Base-by-base conservation (phyloP, 2,797 vertebrate species). In the Geotrypetes seraphini region DNA sequence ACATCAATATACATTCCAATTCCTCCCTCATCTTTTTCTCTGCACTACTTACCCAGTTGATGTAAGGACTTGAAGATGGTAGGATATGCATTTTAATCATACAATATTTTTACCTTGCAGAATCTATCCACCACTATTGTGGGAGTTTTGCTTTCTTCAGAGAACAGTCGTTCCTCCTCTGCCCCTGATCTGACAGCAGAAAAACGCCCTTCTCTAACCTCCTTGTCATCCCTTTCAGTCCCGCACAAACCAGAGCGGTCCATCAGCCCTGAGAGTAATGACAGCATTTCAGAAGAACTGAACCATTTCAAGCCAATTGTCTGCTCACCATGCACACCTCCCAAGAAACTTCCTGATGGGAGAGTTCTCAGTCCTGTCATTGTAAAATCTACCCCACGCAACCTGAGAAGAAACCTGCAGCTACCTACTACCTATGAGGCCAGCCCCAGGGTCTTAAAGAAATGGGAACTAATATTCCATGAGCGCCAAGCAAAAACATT, bases 261-360 rank as follows among this genome's bases (percentile, higher is more conserved):
- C 15, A 74, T 92, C 70, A 98, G 92, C 62, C 95, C 95, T 0
- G 95, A 96, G 55, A 97, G 95, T 75, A 97, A 96, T 1, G 95
- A 98, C 71, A 97, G 94, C 77, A 98, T 98, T 69, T 97, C 95
- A 0, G 94, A 95, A 50, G 95, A 97, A 36, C 85, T 97, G 30
- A 98, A 96, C 59, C 95, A 97, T 68, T 98, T 98, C 57, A 98
- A 98, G 26, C 95, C 95, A 14, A 98, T 98, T 1, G 92, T 96
- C 24, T 96, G 92, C 53, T 97, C 92, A 0, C 95, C 95, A 0
- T 96, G 95, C 58, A 98, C 94, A 0, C 95, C 95, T 2, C 95
- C 95, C 0, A 96, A 95, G 31, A 83, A 89, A 13, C 85, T 97
- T 3, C 83, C 93, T 0, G 92, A 98, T 0, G 95, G 95, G 5